Evolutionary conservation across 2,797 vertebrate species (phyloP).

Genomic region (Stomatorhinus walkeri): DNA sequence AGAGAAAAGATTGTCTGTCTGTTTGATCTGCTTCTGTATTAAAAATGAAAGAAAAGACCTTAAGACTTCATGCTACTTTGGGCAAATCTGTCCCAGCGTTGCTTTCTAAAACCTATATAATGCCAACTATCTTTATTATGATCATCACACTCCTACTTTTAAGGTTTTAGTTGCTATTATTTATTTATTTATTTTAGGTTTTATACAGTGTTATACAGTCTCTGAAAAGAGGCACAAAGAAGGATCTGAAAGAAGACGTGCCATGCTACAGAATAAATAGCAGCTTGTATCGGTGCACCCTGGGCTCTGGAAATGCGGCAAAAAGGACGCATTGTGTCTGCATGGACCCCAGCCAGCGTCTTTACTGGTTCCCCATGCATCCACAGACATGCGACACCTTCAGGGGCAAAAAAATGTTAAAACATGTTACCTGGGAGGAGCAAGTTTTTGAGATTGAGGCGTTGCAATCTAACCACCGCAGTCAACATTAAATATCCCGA

Average conservation of each 20-base stretch:
- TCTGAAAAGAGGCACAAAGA: neutral
- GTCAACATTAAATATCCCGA: neutral
- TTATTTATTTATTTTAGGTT: neutral
- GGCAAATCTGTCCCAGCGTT: neutral
- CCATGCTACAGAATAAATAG: conserved; percentile 2
- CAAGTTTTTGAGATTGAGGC: neutral
- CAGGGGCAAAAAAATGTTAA: neutral
- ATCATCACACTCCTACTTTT: neutral
- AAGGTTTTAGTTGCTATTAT: neutral
- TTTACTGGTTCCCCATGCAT: neutral
- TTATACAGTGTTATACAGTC: neutral
- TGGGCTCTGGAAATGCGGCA: conserved; percentile 2
- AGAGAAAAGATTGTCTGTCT: neutral
- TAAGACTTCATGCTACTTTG: neutral
- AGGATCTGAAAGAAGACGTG: neutral
- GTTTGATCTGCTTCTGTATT: neutral
- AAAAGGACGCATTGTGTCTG: neutral
- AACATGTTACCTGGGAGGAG: neutral
- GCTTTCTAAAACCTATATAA: neutral
- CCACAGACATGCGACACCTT: neutral
- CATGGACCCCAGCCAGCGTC: neutral
- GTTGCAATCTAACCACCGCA: neutral
- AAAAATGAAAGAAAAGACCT: neutral
- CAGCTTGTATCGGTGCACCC: neutral
- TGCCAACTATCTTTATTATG: neutral